Evolutionary conservation across 2,888 invertebrate genomes (phyloP).

Genomic region (Cephus pygmeus): DNA sequence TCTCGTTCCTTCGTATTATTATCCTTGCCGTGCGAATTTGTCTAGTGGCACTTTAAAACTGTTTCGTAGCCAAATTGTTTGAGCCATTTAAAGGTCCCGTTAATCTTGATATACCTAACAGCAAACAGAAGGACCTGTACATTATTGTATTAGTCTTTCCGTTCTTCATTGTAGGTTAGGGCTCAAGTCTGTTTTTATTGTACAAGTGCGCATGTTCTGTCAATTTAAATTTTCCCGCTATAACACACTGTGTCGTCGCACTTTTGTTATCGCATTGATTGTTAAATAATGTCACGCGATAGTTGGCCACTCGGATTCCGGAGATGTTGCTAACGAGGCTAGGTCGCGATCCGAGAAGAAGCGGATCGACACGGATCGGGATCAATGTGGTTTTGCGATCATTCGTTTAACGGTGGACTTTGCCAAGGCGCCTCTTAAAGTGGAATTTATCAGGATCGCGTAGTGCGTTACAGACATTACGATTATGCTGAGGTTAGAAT

Average conservation of each 20-base stretch:
- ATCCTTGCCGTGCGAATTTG: neutral
- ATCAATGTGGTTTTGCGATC: slow-evolving; percentile 46
- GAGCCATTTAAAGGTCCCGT: neutral
- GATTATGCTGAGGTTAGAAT: neutral
- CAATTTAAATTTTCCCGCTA: neutral
- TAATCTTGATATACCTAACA: neutral
- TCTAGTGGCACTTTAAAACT: neutral
- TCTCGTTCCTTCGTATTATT: neutral
- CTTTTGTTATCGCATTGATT: neutral
- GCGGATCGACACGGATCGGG: slow-evolving; percentile 9
- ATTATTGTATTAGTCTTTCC: neutral
- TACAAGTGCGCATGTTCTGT: neutral
- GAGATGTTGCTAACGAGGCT: slow-evolving; percentile 21
- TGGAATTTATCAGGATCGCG: slow-evolving; percentile 4
- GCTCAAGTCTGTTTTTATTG: neutral
- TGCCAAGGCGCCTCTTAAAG: neutral
- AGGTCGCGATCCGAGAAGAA: slow-evolving; percentile 22
- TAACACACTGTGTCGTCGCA: neutral
- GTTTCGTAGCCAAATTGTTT: neutral
- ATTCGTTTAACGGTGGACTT: slow-evolving; percentile 18
- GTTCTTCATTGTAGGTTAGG: neutral
- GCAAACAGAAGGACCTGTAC: neutral
- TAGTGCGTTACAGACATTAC: slow-evolving; percentile 9
- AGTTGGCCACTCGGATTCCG: neutral
- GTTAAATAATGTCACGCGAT: neutral